Evolutionary conservation across 2,888 invertebrate genomes (phyloP).

Genomic region (Diplazon laetatorius): DNA sequence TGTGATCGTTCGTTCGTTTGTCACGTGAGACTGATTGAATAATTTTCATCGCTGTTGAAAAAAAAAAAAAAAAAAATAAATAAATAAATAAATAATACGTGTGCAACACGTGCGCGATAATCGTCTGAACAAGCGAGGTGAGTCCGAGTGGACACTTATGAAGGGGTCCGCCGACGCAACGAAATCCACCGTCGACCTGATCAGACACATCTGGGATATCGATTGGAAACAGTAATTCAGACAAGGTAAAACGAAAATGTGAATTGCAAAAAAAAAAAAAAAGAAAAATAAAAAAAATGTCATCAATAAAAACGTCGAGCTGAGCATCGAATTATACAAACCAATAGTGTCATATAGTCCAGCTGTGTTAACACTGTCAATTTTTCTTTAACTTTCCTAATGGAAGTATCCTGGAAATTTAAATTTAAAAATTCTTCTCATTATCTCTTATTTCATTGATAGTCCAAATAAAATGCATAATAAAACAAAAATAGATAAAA

Average conservation of each 20-base stretch:
- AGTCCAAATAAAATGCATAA: not conserved
- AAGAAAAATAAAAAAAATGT: too few species aligned
- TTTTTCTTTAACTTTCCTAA: not conserved
- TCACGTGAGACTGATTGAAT: slow-evolving; percentile 1
- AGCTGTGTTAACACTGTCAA: not conserved
- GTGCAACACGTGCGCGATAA: slow-evolving; percentile 48
- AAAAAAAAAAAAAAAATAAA: too few species aligned
- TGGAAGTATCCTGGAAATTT: not conserved
- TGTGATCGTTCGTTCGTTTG: slow-evolving; percentile 12
- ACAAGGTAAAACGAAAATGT: slow-evolving; percentile 70
- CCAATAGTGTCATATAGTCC: not conserved
- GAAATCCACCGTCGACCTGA: slow-evolving; percentile 74
- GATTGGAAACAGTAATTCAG: slow-evolving; percentile 78
- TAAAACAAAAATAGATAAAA: too few species aligned
- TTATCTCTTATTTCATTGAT: not conserved
- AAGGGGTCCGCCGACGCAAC: slow-evolving; percentile 76
- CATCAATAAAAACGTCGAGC: too few species aligned
- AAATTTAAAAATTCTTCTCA: not conserved
- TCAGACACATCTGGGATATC: slow-evolving; percentile 78
- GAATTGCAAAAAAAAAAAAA: not conserved
- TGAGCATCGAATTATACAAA: too few species aligned
- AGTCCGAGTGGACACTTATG: slow-evolving; percentile 77
- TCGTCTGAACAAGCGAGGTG: slow-evolving; percentile 49
- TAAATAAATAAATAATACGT: too few species aligned
- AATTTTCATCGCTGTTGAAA: not conserved